A percentile compares a stretch with the other conserved stretches of the same genome.
Evolutionary conservation across 2,797 vertebrate genomes (phyloP).

Genomic region (Schizothorax lantsangensis): DNA sequence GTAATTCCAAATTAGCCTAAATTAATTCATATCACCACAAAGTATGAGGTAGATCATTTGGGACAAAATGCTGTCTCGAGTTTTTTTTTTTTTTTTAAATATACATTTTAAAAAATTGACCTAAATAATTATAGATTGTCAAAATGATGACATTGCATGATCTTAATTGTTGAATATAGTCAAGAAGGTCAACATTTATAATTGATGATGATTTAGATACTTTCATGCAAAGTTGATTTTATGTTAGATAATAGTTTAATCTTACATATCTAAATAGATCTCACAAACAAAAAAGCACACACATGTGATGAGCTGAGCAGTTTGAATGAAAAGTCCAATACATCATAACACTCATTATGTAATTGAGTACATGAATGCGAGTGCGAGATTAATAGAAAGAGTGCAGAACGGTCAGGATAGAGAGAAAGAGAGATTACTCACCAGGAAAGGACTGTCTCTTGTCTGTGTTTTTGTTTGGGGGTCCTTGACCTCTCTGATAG

Average conservation of each 20-base stretch:
- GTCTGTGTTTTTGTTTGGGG: constrained; percentile 64
- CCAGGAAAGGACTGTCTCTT: constrained; percentile 74
- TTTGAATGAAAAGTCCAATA: constrained; percentile 3
- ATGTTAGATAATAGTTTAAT: constrained; percentile 14
- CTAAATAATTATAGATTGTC: background rate
- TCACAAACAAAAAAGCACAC: background rate
- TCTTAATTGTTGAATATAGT: background rate
- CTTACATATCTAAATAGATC: background rate
- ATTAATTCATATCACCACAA: background rate
- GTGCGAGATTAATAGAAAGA: constrained; percentile 22
- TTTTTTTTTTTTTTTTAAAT: accelerated
- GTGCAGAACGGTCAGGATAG: background rate
- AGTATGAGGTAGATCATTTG: background rate
- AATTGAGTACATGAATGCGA: constrained; percentile 10
- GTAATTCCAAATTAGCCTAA: background rate
- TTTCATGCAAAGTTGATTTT: background rate
- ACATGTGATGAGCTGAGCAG: background rate
- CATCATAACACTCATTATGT: constrained; percentile 4
- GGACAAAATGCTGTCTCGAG: background rate
- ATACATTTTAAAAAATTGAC: background rate
- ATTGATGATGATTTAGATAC: background rate
- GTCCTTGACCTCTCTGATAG: constrained; percentile 75
- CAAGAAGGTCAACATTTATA: background rate
- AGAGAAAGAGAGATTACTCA: constrained; percentile 53
- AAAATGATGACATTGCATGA: background rate